phyloP scores from a whole-genome alignment of 2,113 vertebrate genomes.

The Chionis minor region DNA sequence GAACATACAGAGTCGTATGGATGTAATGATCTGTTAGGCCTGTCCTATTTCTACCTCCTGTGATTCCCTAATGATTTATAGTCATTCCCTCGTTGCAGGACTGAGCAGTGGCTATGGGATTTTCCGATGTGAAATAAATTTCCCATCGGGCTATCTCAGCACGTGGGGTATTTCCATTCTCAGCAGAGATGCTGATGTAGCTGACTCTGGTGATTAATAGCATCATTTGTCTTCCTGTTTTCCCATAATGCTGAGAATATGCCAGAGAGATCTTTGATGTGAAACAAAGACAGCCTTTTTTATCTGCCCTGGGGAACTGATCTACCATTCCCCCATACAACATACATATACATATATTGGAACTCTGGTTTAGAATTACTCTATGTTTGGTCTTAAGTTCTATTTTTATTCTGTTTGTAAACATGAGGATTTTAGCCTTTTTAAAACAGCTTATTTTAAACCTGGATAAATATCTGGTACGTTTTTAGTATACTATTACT shows the following conservation, averaged over 20 bases:
- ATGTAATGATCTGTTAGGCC: not conserved
- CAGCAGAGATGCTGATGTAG: not conserved
- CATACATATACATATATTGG: not conserved
- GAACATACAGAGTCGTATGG: not conserved
- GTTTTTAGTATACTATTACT: not conserved
- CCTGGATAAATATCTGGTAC: not conserved
- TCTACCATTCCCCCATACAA: not conserved
- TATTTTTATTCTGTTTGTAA: not conserved
- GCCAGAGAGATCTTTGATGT: not conserved
- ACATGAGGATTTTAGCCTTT: not conserved
- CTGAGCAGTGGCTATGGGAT: not conserved
- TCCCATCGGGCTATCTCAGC: fast-evolving
- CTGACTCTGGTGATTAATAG: not conserved
- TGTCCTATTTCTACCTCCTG: not conserved
- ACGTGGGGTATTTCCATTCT: not conserved
- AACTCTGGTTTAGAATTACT: not conserved
- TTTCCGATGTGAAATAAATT: not conserved
- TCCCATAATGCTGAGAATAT: not conserved
- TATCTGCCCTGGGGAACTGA: not conserved
- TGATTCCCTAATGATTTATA: not conserved
- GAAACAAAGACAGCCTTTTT: not conserved
- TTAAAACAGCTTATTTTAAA: not conserved
- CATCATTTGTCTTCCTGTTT: not conserved
- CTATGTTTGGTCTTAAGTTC: not conserved
- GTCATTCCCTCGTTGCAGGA: not conserved